phyloP scores from a whole-genome alignment of 2,113 vertebrate genomes.

The Podocnemis expansa region DNA sequence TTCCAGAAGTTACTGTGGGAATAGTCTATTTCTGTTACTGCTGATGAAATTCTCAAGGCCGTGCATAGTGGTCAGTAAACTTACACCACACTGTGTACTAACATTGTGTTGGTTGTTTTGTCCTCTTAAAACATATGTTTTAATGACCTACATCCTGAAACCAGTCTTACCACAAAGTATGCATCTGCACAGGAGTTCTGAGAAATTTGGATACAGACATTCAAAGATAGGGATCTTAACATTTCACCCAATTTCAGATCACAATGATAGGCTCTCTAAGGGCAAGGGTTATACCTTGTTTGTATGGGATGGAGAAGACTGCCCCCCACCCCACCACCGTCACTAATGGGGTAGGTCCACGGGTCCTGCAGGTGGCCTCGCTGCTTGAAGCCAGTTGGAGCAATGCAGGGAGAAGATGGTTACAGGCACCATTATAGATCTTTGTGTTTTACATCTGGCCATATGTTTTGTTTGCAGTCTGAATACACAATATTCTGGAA shows the following conservation, averaged over 20 bases:
- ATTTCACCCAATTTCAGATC: not conserved
- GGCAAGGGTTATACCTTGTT: not conserved
- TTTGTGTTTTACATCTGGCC: too few relatives aligned
- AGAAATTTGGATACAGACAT: not conserved
- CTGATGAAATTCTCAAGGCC: not conserved
- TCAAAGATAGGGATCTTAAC: not conserved
- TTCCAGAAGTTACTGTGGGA: not conserved
- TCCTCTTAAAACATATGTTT: conserved; percentile 20
- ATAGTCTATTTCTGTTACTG: not conserved
- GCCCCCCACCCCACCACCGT: rapidly evolving
- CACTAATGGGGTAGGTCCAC: not conserved
- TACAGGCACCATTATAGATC: too few relatives aligned
- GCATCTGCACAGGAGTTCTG: not conserved
- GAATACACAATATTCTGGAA: not conserved
- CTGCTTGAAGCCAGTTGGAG: not conserved
- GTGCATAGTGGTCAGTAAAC: conserved; percentile 3
- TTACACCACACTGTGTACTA: conserved; percentile 23
- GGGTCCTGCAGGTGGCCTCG: not conserved
- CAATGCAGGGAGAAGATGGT: not conserved
- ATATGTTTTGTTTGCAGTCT: not conserved
- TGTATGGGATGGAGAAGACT: not conserved
- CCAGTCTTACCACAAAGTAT: not conserved
- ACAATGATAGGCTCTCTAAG: not conserved
- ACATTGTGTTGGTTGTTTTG: conserved; percentile 12
- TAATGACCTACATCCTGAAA: not conserved